Conservation (phyloP, 2,888 invertebrate species). For the Mylabris sibirica region DNA sequence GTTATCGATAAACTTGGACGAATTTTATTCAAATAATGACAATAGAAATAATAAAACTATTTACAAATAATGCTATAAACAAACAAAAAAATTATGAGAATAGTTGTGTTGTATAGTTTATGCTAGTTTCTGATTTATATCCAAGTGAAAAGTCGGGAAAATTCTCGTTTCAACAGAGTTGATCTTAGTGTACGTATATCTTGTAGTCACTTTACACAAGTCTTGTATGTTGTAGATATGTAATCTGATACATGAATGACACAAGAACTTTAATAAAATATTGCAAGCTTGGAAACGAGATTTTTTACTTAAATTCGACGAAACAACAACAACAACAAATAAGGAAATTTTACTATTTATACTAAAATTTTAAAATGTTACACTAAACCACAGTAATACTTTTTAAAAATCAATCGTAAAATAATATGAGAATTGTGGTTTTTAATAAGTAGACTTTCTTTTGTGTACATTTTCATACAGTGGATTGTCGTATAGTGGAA, state of each 20-base stretch:
- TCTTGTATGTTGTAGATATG: conserved; percentile 14
- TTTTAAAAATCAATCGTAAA: neutral
- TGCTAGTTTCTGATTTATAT: conserved; percentile 13
- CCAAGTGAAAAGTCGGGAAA: neutral
- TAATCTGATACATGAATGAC: conserved; percentile 17
- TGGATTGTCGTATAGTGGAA: neutral
- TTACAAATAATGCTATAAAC: neutral
- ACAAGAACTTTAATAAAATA: conserved; percentile 7
- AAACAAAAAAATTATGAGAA: neutral
- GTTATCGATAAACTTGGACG: neutral
- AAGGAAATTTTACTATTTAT: neutral
- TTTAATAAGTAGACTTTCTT: neutral
- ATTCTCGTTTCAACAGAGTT: conserved; percentile 14
- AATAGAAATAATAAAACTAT: neutral
- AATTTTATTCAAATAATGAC: neutral
- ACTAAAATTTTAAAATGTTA: neutral
- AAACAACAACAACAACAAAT: neutral
- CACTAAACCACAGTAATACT: neutral
- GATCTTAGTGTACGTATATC: conserved; percentile 13
- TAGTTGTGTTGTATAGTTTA: neutral
- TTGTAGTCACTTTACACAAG: conserved; percentile 13
- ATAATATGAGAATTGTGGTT: conserved; percentile 3
- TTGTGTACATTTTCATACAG: neutral
- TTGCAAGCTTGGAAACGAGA: neutral
- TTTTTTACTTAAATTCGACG: neutral